Evolutionary conservation across 2,888 invertebrate species (phyloP), one percentile per base, ranked within the genome.

Genomic region (Halocaridina rubra): DNA sequence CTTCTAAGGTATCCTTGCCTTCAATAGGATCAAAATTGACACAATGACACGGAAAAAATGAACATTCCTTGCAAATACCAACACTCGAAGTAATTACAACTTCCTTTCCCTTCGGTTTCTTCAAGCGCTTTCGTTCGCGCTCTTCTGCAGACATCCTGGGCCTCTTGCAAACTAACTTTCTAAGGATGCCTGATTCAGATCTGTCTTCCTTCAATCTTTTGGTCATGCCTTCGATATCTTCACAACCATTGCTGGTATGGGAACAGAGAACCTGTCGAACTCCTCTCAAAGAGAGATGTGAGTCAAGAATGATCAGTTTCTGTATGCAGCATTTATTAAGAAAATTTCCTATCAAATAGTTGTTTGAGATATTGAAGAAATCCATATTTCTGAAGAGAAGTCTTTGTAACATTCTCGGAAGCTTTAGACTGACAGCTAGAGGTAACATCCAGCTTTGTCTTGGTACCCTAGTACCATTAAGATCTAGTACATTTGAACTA

Each of bases 301-400:
- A 72, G 29, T 81, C 80, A 27, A 74, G 46, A 5, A 74, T 74
- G 22, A 81, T 29, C 5, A 81, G 5, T 29, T 72, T 74, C 8
- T 80, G 32, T n/a, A 74, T 61, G 1, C n/a, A 72, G 10, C 61
- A 74, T 7, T 33, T 71, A 16, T 61, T 24, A 22, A 59, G 33
- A 7, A 80, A n/a, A 2, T 61, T 27, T 8, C 33, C 32, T 19
- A 80, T 33, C 39, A 80, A 32, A 59, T 74, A 22, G 29, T 81
- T 74, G 57, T 81, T 74, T 8, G 80, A 74, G 22, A 74, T 39
- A 27, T 29, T 39, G 27, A 61, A 64, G 46, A 81, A 81, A 22
- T 81, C 80, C 27, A 74, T 67, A 46, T 81, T 81, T 72, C 80
- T 81, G 8, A 81, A 24, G 22, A 81, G 24, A n/a, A 81, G 57